Conservation (phyloP, 2,113 vertebrate genomes). For the Python bivittatus region DNA sequence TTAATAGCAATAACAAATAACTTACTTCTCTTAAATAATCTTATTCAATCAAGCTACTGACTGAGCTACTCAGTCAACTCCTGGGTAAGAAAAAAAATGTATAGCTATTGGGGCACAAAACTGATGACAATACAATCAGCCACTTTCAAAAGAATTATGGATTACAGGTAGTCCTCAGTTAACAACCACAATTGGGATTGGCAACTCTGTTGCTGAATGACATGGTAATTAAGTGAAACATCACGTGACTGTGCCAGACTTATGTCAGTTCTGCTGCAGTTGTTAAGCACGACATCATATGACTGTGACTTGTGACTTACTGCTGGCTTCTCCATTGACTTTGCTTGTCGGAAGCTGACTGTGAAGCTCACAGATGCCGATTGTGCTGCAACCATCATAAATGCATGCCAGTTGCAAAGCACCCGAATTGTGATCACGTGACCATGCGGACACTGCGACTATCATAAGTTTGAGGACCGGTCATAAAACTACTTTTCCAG, state of each 20-base stretch:
- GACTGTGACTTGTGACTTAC: background rate
- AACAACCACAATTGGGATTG: background rate
- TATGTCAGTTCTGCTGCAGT: background rate
- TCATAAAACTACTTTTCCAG: background rate
- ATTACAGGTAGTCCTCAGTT: background rate
- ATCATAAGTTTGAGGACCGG: background rate
- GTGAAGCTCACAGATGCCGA: background rate
- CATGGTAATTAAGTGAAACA: background rate
- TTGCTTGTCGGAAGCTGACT: background rate
- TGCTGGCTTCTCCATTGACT: background rate
- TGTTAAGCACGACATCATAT: background rate
- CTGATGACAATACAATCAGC: background rate
- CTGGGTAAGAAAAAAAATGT: background rate
- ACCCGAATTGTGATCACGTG: no score
- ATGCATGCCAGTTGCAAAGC: background rate
- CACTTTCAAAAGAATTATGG: background rate
- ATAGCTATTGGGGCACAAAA: background rate
- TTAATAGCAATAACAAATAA: background rate
- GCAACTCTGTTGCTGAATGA: background rate
- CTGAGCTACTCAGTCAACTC: background rate
- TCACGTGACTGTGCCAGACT: background rate
- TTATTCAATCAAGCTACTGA: background rate
- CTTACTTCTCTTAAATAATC: background rate
- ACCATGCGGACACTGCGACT: no score
- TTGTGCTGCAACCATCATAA: background rate